Base-by-base conservation (phyloP, 2,888 invertebrate species). In the Aphodius granarius region DNA sequence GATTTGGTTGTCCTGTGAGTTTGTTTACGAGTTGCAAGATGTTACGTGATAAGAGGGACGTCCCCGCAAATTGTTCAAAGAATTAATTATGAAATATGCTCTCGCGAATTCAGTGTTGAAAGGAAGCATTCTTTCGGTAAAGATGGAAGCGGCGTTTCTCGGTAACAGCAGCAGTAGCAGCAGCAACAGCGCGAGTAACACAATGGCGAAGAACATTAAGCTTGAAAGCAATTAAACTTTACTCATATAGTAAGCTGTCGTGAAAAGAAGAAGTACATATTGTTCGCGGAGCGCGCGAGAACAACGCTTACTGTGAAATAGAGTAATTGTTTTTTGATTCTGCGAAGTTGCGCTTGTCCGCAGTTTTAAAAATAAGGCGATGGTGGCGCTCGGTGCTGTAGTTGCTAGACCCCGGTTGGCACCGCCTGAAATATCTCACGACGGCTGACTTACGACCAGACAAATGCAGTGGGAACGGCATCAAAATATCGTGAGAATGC, bases 201-300 rank as follows among this genome's bases (percentile, higher is more conserved):
- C 16, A 18, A 19, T 65, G 17, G 17, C 15, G 65, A 65, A 18
- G 65, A 19, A 19, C 65, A 65, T 65, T 65, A 65, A 65, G 65
- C 65, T 43, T 65, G 65, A 65, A 65, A 65, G 65, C 65, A 65
- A 65, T 65, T 65, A 65, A 65, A 65, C 65, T 65, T 65, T 65
- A 65, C 65, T 65, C 65, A 65, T 65, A 65, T 43, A 43, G 43
- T 43, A 43, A 43, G 43, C 43, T 43, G 43, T 43, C 43, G 43
- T 6, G 43, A 43, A 43, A 43, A 65, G 65, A 65, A 65, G 65
- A 65, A 65, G 17, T 65, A 65, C 65, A 65, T 65, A 65, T 65
- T 65, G 65, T 65, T 65, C 65, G 16, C 65, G 16, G 19, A 19
- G 65, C 16, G 19, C 65, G 19, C 6, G 63, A 1, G 19, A 19